phyloP scores from a whole-genome alignment of 2,888 invertebrate genomes.

The Drosophila conformis region DNA sequence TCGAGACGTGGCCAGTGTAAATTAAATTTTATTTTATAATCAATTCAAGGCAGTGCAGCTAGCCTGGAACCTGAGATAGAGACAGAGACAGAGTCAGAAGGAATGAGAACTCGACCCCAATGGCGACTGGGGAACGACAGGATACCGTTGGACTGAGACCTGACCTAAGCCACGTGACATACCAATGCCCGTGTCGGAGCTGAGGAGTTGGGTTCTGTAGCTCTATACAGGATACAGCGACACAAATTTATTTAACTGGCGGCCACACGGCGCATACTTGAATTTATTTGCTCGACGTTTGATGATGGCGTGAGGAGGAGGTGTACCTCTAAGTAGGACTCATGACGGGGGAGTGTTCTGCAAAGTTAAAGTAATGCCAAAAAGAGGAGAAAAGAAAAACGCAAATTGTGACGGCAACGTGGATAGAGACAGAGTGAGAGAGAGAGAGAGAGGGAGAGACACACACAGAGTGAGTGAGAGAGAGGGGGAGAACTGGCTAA shows the following conservation, averaged over 20 bases:
- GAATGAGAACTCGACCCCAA: neutral
- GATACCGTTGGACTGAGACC: conserved; percentile 17
- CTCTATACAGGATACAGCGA: conserved; percentile 28
- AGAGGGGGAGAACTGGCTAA: neutral
- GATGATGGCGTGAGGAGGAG: conserved; percentile 16
- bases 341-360: neutral
- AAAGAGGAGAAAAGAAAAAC: conserved; percentile 43
- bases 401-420: conserved; percentile 60
- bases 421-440: neutral
- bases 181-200: conserved; percentile 10
- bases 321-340: neutral
- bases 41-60: conserved; percentile 25
- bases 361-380: conserved; percentile 59
- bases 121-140: neutral
- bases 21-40: conserved; percentile 50
- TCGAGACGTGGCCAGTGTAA: conserved; percentile 33
- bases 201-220: conserved; percentile 3
- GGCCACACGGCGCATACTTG: conserved; percentile 73
- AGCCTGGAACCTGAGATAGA: conserved; percentile 5
- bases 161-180: conserved; percentile 49
- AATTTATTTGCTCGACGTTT: conserved; percentile 67
- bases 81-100: neutral
- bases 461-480: accelerated
- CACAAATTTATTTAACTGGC: conserved; percentile 77
- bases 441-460: neutral